phyloP scores from a whole-genome alignment of 2,113 vertebrate species.

The Corapipo altera region DNA sequence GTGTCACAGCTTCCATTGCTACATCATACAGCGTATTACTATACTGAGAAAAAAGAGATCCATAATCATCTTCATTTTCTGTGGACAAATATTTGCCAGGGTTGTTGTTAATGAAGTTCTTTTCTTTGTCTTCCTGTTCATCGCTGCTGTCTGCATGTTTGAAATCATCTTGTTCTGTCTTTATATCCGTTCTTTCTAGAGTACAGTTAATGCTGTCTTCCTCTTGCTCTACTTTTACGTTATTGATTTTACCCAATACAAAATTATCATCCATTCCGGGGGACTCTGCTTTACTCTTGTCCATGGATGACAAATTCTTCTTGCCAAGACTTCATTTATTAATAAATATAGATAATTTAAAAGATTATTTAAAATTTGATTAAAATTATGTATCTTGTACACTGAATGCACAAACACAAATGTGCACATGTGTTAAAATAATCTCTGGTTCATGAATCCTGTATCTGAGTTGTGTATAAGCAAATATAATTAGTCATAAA shows the following conservation, averaged over 20 bases:
- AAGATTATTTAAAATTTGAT: constrained; percentile 23
- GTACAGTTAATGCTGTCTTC: constrained; percentile 38
- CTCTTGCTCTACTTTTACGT: constrained; percentile 70
- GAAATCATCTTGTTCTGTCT: constrained; percentile 76
- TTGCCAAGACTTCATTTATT: constrained; percentile 12
- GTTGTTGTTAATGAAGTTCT: constrained; percentile 70
- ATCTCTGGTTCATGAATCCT: not conserved
- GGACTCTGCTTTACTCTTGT: constrained; percentile 18
- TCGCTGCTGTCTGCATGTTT: constrained; percentile 77
- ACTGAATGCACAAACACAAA: constrained; percentile 5
- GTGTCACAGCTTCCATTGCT: constrained; percentile 96
- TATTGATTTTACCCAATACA: constrained; percentile 53
- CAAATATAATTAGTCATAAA: not conserved
- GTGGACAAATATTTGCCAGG: constrained; percentile 77
- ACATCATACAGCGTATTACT: constrained; percentile 93
- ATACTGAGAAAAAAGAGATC: constrained; percentile 88
- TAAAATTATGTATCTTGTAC: constrained; percentile 12
- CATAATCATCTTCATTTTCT: constrained; percentile 88
- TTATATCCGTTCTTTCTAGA: constrained; percentile 72
- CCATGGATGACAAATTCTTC: constrained; percentile 57
- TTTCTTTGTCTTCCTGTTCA: constrained; percentile 74
- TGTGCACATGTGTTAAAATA: not conserved
- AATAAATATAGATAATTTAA: constrained; percentile 31
- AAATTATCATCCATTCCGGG: constrained; percentile 54
- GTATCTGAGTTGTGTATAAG: not conserved